A percentile compares a stretch with the other conserved stretches of the same genome.
phyloP scores from a whole-genome alignment of 2,888 invertebrate species.

The Physocephala rufipes region DNA sequence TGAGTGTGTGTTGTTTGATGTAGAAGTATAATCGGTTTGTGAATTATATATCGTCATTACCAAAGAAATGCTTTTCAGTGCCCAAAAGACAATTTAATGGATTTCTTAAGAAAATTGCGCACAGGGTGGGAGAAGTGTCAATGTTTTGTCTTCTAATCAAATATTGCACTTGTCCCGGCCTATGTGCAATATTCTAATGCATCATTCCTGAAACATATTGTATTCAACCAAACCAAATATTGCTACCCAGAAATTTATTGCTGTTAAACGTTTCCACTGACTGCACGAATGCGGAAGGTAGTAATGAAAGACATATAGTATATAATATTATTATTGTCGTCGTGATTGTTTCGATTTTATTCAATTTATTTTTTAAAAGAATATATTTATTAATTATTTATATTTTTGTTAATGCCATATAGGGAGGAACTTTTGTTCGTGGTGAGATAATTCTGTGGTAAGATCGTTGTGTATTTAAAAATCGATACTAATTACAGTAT shows the following conservation, averaged over 20 bases:
- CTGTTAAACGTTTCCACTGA: background rate
- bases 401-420: too few species aligned
- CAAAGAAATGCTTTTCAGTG: background rate
- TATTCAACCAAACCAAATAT: background rate
- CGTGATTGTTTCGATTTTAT: too few species aligned
- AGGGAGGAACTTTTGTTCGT: too few species aligned
- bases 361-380: too few species aligned
- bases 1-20: background rate
- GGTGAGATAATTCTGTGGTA: too few species aligned
- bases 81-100: background rate
- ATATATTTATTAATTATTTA: too few species aligned
- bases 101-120: conserved; percentile 49
- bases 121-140: conserved; percentile 64
- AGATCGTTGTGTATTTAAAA: too few species aligned
- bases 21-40: background rate
- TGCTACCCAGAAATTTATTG: too few species aligned
- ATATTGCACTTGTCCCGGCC: conserved; percentile 77
- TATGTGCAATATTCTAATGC: conserved; percentile 65
- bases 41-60: conserved; percentile 7
- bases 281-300: background rate
- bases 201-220: background rate
- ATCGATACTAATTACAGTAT: too few species aligned
- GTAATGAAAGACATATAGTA: background rate
- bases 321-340: too few species aligned
- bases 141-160: conserved; percentile 63